These are phyloP conservation scores for Nymphalis c-album DNA, from an alignment of 2,888 invertebrate genomes.

Conservation along the genomic window DNA sequence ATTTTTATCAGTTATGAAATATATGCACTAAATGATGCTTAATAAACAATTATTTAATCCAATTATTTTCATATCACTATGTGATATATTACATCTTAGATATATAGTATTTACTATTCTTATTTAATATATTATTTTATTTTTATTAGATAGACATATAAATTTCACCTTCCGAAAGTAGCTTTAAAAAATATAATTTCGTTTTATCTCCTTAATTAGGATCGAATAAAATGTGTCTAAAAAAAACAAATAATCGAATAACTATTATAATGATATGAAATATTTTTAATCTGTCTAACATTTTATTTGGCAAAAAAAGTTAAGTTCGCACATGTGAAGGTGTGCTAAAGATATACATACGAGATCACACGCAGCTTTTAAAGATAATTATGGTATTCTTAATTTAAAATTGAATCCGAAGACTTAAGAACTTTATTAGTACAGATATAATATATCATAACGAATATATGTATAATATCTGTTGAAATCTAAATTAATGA, in stretches of 20 bases:
- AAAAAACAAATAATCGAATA: not conserved
- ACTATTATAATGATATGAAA: too few species aligned
- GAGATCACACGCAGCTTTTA: slow-evolving; percentile 6
- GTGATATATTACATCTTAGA: not conserved
- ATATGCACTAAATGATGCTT: not conserved
- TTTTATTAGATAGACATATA: too few species aligned
- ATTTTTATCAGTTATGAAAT: slow-evolving; percentile 7
- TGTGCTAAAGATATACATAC: slow-evolving; percentile 6
- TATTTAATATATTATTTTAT: not conserved
- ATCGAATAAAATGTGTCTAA: not conserved
- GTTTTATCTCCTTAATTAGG: too few species aligned
- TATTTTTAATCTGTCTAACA: too few species aligned
- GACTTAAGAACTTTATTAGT: not conserved
- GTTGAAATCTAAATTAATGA: not conserved
- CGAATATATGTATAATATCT: not conserved
- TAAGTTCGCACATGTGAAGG: slow-evolving; percentile 2
- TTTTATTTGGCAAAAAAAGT: too few species aligned
- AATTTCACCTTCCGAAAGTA: too few species aligned
- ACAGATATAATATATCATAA: not conserved
- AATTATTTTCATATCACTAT: not conserved
- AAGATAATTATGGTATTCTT: slow-evolving; percentile 1
- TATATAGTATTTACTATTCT: not conserved
- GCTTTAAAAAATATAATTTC: too few species aligned
- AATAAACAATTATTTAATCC: not conserved
- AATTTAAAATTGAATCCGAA: not conserved